Evolutionary conservation across 1,140 invertebrate genomes (phyloP), one percentile per base, ranked within the genome.

Genomic region (Lepidurus couesii): DNA sequence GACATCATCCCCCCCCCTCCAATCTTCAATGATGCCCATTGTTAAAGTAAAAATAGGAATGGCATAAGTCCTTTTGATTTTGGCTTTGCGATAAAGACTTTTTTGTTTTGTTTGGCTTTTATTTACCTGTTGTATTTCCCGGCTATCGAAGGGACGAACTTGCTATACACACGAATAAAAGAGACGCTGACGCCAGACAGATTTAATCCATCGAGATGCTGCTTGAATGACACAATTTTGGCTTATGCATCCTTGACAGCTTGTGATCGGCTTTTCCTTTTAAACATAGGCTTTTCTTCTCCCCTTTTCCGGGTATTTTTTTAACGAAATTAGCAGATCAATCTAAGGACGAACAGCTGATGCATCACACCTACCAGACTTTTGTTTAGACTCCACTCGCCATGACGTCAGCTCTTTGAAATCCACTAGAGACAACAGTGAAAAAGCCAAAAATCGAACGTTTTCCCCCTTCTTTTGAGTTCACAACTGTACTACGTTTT

Each of bases 11-110:
- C 34, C 26, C 26, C 26, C 26, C 34, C 34, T 3, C 53, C 21
- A 65, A 65, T 65, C 53, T 65, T 65, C 53, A 65, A 16, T 16
- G 53, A 65, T 65, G 53, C 9, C 13, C 53, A 65, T 65, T 65
- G 53, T 65, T 65, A 16, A 65, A 7, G 16, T 21, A 65, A 65
- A 65, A 65, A n/a, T n/a, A 21, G 21, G 53, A 65, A n/a, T 21
- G 53, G 53, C 53, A 21, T 13, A 21, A 65, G 34, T 34, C 34
- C 34, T 34, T 34, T 34, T 34, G 34, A 34, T 34, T 34, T 34
- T 21, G 21, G n/a, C 6, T 7, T 65, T 65, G 53, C 53, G 53
- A 65, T n/a, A 65, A 65, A 21, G 53, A 13, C 21, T 65, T n/a
- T 21, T 13, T 16, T 65, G 53, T 21, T n/a, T 34, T 34, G 34